phyloP scores from a whole-genome alignment of 2,888 invertebrate species.

The Hirtodrosophila duncani region DNA sequence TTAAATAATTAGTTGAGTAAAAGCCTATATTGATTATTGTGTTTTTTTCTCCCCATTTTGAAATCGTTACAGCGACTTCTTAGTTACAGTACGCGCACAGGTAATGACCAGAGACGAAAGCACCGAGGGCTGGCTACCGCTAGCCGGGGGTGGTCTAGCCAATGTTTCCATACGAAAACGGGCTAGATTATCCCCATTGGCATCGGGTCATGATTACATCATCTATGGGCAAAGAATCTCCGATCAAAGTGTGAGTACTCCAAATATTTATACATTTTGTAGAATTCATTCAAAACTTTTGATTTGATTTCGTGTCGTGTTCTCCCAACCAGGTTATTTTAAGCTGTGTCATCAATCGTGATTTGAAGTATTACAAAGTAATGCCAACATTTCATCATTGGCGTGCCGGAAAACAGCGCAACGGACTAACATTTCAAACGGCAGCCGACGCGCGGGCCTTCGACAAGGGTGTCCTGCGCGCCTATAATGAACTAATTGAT shows the following conservation, averaged over 20 bases:
- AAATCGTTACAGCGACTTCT: conserved; percentile 91
- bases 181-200: conserved; percentile 80
- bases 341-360: conserved; percentile 95
- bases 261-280: too few species aligned
- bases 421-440: conserved; percentile 97
- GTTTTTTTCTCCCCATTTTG: conserved; percentile 56
- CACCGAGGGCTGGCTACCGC: conserved; percentile 96
- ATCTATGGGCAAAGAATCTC: conserved; percentile 95
- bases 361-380: conserved; percentile 97
- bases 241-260: conserved; percentile 89
- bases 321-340: conserved; percentile 86
- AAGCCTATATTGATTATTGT: not conserved
- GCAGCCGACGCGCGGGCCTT: conserved; percentile 96
- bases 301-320: too few species aligned
- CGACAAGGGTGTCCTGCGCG: conserved; percentile 93
- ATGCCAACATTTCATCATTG: conserved; percentile 99
- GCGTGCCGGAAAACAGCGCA: conserved; percentile 96
- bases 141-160: conserved; percentile 95
- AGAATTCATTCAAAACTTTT: not conserved
- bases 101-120: conserved; percentile 99
- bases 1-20: conserved; percentile 2
- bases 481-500: conserved; percentile 93
- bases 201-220: conserved; percentile 89
- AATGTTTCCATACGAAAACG: conserved; percentile 93
- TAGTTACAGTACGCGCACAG: conserved; percentile 98